phyloP scores from a whole-genome alignment of 2,113 vertebrate genomes.

The Taxidea taxus region DNA sequence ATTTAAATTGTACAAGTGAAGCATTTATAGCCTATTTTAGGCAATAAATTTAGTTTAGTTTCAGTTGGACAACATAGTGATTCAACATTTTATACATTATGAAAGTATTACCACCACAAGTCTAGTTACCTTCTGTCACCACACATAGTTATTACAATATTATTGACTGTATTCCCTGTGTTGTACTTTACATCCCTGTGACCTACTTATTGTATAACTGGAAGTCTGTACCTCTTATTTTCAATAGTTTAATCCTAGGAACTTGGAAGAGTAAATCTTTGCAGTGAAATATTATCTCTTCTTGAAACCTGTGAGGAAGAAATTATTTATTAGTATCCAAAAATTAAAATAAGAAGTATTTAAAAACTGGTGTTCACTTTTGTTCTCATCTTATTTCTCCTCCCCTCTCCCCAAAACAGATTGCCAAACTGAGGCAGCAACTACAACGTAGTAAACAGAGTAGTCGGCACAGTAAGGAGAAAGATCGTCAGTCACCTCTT shows the following conservation, averaged over 20 bases:
- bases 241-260: not conserved
- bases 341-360: not conserved
- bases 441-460: conserved; percentile 94
- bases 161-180: not conserved
- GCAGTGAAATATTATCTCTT: not conserved
- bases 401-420: conserved; percentile 85
- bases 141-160: not conserved
- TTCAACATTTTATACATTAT: not conserved
- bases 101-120: not conserved
- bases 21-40: not conserved
- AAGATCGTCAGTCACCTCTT: conserved; percentile 89
- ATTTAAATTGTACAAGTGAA: not conserved
- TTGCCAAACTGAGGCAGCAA: conserved; percentile 95
- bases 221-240: not conserved
- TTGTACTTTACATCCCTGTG: not conserved
- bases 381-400: conserved; percentile 32
- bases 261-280: conserved; percentile 24
- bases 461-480: conserved; percentile 90
- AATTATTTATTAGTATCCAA: not conserved
- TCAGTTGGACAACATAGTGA: not conserved
- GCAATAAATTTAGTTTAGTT: not conserved
- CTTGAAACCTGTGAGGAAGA: not conserved
- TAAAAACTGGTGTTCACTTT: conserved; percentile 21
- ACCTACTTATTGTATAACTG: not conserved
- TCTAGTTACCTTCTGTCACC: not conserved